Percentiles rank a stretch among this genome's conserved stretches.
Conservation (phyloP, 2,888 invertebrate species). For the Smittia aterrima region DNA sequence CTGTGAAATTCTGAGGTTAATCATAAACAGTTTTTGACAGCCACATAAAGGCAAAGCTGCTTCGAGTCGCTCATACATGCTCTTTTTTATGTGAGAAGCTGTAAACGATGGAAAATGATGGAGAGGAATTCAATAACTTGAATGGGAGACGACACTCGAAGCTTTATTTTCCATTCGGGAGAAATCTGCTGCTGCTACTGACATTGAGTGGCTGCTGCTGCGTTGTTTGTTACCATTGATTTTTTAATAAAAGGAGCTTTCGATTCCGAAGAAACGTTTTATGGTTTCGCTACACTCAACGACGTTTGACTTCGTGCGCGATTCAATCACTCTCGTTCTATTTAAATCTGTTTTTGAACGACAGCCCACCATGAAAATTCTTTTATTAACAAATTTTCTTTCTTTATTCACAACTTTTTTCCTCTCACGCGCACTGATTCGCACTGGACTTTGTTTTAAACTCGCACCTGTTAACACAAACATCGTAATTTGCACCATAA, state of each 20-base stretch:
- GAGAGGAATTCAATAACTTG: not conserved
- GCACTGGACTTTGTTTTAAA: slow-evolving; percentile 1
- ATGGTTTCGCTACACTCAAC: no score
- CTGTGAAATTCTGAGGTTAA: slow-evolving; percentile 6
- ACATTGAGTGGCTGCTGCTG: not conserved
- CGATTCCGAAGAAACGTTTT: not conserved
- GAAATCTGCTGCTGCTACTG: not conserved
- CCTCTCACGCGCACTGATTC: slow-evolving; percentile 11
- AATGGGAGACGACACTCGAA: not conserved
- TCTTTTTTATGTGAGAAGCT: not conserved
- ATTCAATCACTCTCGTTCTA: no score
- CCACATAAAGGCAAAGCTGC: not conserved
- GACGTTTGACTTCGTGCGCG: no score
- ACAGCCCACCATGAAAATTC: no score
- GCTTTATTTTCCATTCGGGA: not conserved
- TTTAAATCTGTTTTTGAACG: no score
- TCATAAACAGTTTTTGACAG: not conserved
- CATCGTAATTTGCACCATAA: slow-evolving; percentile 3
- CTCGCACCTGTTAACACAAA: slow-evolving; percentile 2
- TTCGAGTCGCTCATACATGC: not conserved
- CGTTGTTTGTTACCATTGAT: not conserved
- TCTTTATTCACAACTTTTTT: slow-evolving; percentile 25
- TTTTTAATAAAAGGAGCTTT: not conserved
- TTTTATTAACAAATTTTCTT: not conserved
- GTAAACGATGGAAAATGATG: slow-evolving; percentile 6